Evolutionary conservation across 35 echinoderm and acorn worm species (phyloP), one percentile per base, ranked within the genome.

Genomic region (Ophiothrix spiculata): DNA sequence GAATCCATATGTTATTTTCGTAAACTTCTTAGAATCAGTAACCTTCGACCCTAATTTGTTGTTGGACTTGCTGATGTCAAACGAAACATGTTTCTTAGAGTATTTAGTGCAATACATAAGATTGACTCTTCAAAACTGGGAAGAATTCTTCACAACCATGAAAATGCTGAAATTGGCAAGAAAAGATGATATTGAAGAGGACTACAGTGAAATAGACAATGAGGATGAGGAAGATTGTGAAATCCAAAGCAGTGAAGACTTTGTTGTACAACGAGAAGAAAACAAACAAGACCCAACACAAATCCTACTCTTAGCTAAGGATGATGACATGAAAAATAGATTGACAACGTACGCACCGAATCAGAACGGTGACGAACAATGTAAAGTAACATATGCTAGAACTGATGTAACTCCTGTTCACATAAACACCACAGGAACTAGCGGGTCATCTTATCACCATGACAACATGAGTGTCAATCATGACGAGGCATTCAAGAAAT

Each of bases 51-150:
- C 85, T 63, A 88, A 79, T 32, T 78, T 92, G 28, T 23, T 92
- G 32, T 74, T 92, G 29, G 91, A 92, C 84, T 54, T 92, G 79
- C 76, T 92, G 19, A 92, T 92, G 33, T 92, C 91, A 69, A 63
- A 60, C 0, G 91, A 92, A 64, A 92, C 91, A 21, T 77, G 34
- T 1, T 92, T 92, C 38, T 33, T 92, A 23, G 73, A 79, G 45
- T 92, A 88, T 31, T 79, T 88, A 38, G 86, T 92, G 46, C 38
- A 36, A 16, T 92, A 88, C 40, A 79, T 92, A 8, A 85, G 75
- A 31, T 76, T 36, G 10, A 69, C 88, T 34, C 23, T 75, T 29
- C 21, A 16, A 34, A 56, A 83, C 32, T 92, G 91, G 91, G 10
- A 75, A 0, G 56, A 0, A 0, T 17, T 38, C 10, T 33, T 25